These are phyloP conservation scores for Somateria mollissima DNA, from an alignment of 2,797 vertebrate species.

Conservation along the genomic window DNA sequence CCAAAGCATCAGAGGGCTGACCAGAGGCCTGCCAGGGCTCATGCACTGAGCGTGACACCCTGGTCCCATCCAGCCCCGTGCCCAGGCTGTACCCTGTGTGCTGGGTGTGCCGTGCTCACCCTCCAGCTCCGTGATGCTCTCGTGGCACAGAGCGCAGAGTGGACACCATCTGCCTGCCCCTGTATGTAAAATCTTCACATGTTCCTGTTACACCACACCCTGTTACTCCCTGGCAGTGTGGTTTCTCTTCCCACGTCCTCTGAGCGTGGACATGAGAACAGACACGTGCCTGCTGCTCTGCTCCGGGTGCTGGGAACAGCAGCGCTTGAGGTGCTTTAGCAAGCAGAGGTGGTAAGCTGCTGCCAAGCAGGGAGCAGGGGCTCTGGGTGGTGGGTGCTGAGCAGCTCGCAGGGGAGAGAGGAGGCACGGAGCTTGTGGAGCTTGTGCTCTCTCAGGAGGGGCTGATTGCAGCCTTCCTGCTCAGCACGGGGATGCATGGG, in stretches of 20 bases:
- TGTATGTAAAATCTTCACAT: not conserved
- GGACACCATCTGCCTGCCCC: too few relatives aligned
- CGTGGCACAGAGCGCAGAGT: not conserved
- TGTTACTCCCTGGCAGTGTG: not conserved
- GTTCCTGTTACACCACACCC: not conserved
- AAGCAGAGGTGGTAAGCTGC: not conserved
- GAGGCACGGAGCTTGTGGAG: not conserved
- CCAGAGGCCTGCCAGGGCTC: not conserved
- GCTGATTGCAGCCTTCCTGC: not conserved
- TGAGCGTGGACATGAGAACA: rapidly evolving
- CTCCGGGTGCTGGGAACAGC: not conserved
- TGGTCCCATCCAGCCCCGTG: rapidly evolving
- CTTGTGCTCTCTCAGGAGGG: rapidly evolving
- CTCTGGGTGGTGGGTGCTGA: rapidly evolving
- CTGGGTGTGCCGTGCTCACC: rapidly evolving
- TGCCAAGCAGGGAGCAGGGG: not conserved
- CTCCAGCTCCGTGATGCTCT: not conserved
- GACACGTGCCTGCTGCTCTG: not conserved
- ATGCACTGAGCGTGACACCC: not conserved
- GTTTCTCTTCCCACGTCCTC: not conserved
- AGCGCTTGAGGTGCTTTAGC: rapidly evolving
- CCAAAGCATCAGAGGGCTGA: not conserved
- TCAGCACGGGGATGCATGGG: not conserved
- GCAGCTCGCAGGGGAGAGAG: not conserved
- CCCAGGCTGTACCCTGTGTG: not conserved